Evolutionary conservation across 2,797 vertebrate genomes (phyloP).

Genomic region (Phrynocephalus forsythii): DNA sequence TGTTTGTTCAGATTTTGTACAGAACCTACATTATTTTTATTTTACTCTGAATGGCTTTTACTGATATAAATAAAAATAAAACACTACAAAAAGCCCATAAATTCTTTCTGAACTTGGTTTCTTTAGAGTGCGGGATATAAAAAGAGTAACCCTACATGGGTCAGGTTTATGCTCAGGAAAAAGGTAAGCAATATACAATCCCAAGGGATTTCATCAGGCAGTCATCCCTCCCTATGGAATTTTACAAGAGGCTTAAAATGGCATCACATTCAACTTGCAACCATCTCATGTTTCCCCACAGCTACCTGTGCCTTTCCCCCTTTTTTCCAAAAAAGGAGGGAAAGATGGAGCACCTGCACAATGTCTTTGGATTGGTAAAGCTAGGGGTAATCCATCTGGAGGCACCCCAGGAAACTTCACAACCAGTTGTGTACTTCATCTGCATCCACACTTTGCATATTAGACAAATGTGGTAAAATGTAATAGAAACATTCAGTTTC

Average conservation of each 20-base stretch:
- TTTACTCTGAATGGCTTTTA: not conserved
- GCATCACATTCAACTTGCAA: no score
- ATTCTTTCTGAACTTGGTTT: not conserved
- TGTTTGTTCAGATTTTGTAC: not conserved
- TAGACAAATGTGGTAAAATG: not conserved
- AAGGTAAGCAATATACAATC: not conserved
- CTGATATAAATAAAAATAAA: not conserved
- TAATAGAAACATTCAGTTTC: not conserved
- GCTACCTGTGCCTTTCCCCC: no score
- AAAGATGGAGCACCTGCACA: no score
- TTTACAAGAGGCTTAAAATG: no score
- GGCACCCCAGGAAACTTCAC: no score
- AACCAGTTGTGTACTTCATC: not conserved
- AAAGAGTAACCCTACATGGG: not conserved
- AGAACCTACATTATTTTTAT: not conserved
- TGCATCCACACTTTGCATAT: not conserved
- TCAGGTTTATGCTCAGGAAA: not conserved
- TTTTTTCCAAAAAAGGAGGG: no score
- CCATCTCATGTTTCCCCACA: no score
- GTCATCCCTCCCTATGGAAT: no score
- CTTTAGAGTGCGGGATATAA: not conserved
- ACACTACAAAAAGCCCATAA: not conserved
- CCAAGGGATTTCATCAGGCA: not conserved
- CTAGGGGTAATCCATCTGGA: no score
- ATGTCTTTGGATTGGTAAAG: no score